Conservation (phyloP, 2,113 vertebrate species). For the Paracyprichromis sp. region DNA sequence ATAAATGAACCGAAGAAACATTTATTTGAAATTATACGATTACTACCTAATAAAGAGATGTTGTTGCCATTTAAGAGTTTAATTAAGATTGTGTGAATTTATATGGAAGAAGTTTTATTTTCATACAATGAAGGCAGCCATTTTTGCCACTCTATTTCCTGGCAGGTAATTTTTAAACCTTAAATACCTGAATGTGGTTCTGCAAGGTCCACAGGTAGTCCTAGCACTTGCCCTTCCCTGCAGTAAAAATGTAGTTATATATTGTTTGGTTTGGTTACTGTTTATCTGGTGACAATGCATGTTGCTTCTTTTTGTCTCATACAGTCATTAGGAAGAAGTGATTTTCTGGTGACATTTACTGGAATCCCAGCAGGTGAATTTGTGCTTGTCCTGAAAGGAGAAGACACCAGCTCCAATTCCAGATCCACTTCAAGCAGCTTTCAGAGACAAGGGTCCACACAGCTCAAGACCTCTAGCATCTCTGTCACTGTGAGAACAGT, state of each 20-base stretch:
- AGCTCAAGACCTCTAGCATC: conserved; percentile 51
- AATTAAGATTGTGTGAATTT: too few species aligned
- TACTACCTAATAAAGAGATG: too few species aligned
- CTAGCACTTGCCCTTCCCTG: not conserved
- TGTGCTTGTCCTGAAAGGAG: conserved; percentile 47
- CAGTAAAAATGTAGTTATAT: not conserved
- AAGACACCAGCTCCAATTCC: not conserved
- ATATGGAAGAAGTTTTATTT: too few species aligned
- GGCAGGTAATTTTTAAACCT: not conserved
- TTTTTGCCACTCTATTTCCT: not conserved
- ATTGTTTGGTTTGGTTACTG: not conserved
- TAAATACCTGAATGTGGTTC: not conserved
- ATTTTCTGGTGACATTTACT: conserved; percentile 50
- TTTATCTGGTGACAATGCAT: not conserved
- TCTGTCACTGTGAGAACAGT: conserved; percentile 47
- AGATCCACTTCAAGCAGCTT: too few species aligned
- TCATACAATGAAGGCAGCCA: too few species aligned
- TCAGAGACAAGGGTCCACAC: not conserved
- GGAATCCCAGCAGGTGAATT: conserved; percentile 45
- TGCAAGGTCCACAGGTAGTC: not conserved
- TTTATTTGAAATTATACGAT: too few species aligned
- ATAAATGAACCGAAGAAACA: too few species aligned
- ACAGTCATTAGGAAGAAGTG: conserved; percentile 9
- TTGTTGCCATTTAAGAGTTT: too few species aligned
- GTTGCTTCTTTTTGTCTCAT: not conserved